These are phyloP conservation scores for Cosmopolites sordidus DNA, from an alignment of 2,888 invertebrate species.

Conservation along the genomic window DNA sequence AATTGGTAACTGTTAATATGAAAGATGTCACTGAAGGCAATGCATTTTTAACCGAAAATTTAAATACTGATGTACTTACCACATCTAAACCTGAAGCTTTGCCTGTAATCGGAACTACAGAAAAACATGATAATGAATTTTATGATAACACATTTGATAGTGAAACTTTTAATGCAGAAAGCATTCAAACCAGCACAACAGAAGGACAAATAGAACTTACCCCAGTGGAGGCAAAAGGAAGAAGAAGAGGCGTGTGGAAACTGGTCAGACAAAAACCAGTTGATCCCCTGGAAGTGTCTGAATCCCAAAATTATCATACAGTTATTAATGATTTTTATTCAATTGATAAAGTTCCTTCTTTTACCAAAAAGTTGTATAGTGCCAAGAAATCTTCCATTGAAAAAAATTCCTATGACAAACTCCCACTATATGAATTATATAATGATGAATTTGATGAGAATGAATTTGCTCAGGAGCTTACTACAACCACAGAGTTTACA, in stretches of 20 bases:
- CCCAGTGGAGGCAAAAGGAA: constrained; percentile 37
- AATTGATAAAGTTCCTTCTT: constrained; percentile 34
- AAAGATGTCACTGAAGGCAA: not conserved
- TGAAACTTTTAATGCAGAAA: constrained; percentile 14
- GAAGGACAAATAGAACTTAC: constrained; percentile 2
- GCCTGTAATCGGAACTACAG: constrained; percentile 5
- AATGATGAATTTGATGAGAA: not conserved
- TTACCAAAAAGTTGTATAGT: constrained; percentile 4
- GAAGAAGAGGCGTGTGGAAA: constrained; percentile 71
- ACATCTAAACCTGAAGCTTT: constrained; percentile 29
- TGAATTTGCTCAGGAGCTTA: not conserved
- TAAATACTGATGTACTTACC: too few species aligned
- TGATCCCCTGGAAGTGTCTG: constrained; percentile 73
- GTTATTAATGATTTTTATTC: constrained; percentile 37
- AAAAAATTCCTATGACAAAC: too few species aligned
- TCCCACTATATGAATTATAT: not conserved
- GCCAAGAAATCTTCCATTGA: not conserved
- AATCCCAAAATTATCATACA: constrained; percentile 67
- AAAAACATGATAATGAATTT: constrained; percentile 22
- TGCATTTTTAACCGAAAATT: not conserved
- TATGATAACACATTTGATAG: not conserved
- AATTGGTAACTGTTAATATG: not conserved
- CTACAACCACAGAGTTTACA: too few species aligned
- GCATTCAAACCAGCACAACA: constrained; percentile 11
- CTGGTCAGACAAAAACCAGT: constrained; percentile 61